Evolutionary conservation across 64 coral and sea anemone genomes (phyloP), one percentile per base, ranked within the genome.

Genomic region (Acropora yongei): DNA sequence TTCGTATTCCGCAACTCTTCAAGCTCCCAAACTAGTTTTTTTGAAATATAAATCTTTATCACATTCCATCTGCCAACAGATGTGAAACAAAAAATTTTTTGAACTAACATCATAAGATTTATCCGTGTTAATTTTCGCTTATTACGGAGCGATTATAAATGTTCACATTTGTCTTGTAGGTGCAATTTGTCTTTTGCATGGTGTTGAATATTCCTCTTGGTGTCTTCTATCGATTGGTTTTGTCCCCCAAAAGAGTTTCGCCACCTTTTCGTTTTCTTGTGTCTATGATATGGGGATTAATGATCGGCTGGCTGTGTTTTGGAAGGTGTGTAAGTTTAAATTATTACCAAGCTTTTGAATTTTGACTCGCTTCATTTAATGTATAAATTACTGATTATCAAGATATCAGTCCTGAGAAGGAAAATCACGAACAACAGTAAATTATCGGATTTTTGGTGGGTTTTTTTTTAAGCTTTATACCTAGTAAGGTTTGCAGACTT

Each of bases 291-390:
- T 67, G 79, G 80, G 90, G 90, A 10, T 44, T 92, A 1, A 6
- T 74, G 18, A 67, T 92, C 46, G 90, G 81, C 2, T 92, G 90
- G 90, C 41, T 92, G 1, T 92, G 90, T 92, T 63, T 92, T 17
- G 74, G 55, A 49, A 92, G 90, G 90, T 92, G 47, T 14, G 63
- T 12, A 51, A 30, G 4, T 78, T 46, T 77, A 49, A 1, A 10
- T 87, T 39, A 18, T 45, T 11, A 8, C 14, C 8, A 72, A 47
- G 61, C 44, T 44, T 3, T 58, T 75, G 11, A 43, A n/a, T 58
- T 14, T 5, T 19, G 51, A 16, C 30, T 57, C 51, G 50, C 47
- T 43, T 51, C 72, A 76, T 40, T 76, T 60, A 14, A 43, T 88
- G 69, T 53, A 88, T 74, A 73, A 77, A 88, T 88, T 88, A 44